Base-by-base conservation (phyloP, 1,140 invertebrate species). In the Physella acuta region DNA sequence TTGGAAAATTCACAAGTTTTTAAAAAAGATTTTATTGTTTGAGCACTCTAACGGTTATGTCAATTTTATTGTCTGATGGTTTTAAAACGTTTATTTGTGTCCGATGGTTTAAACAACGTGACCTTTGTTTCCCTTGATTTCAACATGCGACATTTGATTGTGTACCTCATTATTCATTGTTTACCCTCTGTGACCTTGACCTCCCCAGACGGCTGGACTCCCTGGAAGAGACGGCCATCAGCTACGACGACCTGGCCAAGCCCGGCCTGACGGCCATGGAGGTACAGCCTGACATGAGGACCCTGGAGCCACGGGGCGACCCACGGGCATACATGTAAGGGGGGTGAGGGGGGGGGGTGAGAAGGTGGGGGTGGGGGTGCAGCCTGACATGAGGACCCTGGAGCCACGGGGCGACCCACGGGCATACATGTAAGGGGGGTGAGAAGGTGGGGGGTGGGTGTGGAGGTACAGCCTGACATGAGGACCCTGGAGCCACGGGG, bases 401-500 rank as follows among this genome's bases (percentile, higher is more conserved):
- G 72, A 73, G 26, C 72, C 72, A 11, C 64, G 72, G n/a, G 59
- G 44, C 2, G 72, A 73, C 36, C 72, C 69, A 0, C 17, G 72
- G 36, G 70, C 65, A 0, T 71, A 70, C 58, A 69, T 73, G 72
- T 73, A 52, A 71, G 72, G 69, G 0, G n/a, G n/a, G n/a, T n/a
- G n/a, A n/a, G n/a, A n/a, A n/a, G n/a, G n/a, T n/a, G n/a, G n/a
- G n/a, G n/a, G 24, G 59, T 56, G 20, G 69, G 69, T 20, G 68
- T 73, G 69, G 69, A 73, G 44, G 69, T 73, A 26, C 72, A 73
- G 58, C 72, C 72, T 2, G 72, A 73, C 55, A 60, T 73, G 30
- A 53, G 72, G 17, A 56, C 51, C 0, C 61, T 73, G 65, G 72
- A 73, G 26, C 72, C 72, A 11, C 64, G 72, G n/a, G 59, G 44